Evolutionary conservation across 2,797 vertebrate species (phyloP).

Genomic region (Sebastes wilsoni): DNA sequence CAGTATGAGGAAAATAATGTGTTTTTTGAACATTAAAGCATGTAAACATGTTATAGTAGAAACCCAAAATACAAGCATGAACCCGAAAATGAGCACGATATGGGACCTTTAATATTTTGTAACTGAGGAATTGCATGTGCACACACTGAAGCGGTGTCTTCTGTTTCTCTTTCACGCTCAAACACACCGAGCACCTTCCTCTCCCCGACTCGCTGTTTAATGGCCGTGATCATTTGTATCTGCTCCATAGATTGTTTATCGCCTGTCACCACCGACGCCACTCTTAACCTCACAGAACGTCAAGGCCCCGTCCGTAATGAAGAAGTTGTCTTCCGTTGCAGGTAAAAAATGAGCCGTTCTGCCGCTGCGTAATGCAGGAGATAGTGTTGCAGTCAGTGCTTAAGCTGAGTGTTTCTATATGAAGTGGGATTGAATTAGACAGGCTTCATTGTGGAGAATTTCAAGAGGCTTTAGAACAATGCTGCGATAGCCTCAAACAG

Average conservation of each 20-base stretch:
- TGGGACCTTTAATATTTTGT: neutral
- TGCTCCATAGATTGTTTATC: constrained; percentile 24
- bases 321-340: neutral
- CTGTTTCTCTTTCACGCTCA: neutral
- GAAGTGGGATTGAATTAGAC: constrained; percentile 36
- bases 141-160: neutral
- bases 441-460: constrained; percentile 17
- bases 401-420: constrained; percentile 26
- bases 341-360: constrained; percentile 22
- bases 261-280: neutral
- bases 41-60: accelerated
- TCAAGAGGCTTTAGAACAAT: constrained; percentile 18
- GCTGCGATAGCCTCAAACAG: neutral
- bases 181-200: neutral
- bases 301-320: neutral
- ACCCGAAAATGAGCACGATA: accelerated
- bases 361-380: neutral
- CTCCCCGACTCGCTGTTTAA: neutral
- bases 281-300: constrained; percentile 22
- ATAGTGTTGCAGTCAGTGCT: neutral
- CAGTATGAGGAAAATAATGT: too few species aligned
- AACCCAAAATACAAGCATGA: too few species aligned
- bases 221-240: constrained; percentile 27
- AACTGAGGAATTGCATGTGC: neutral
- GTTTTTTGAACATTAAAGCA: too few species aligned